These are phyloP conservation scores for Paramormyrops kingsleyae DNA, from an alignment of 2,113 vertebrate genomes.

Conservation along the genomic window DNA sequence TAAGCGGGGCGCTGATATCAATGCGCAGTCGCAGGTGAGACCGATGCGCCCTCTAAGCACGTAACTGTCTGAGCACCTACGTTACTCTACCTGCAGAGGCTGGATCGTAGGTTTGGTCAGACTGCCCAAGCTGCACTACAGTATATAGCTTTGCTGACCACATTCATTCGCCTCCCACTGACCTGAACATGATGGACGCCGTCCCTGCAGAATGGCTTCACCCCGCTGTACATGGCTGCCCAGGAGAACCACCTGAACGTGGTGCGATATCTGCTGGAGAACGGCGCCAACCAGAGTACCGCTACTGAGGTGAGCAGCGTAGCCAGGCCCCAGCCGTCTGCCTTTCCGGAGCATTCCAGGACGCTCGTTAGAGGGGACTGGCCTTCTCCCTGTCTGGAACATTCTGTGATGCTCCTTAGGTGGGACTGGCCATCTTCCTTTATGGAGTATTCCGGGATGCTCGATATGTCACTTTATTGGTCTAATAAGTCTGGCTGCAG, in stretches of 20 bases:
- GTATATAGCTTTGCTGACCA: background rate
- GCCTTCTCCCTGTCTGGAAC: background rate
- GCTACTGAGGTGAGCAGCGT: conserved; percentile 79
- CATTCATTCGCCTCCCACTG: background rate
- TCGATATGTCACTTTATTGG: background rate
- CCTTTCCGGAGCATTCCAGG: background rate
- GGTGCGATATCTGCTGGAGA: conserved; percentile 90
- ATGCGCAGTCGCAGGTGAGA: conserved; percentile 87
- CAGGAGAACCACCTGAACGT: conserved; percentile 97
- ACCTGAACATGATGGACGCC: background rate
- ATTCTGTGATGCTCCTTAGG: background rate
- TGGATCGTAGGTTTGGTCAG: background rate
- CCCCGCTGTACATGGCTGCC: conserved; percentile 95
- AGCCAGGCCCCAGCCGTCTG: background rate
- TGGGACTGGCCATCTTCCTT: background rate
- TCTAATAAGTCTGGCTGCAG: background rate
- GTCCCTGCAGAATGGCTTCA: conserved; percentile 87
- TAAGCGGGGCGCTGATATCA: conserved; percentile 89
- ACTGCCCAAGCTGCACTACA: background rate
- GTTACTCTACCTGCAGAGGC: background rate
- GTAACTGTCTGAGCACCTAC: background rate
- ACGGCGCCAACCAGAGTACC: conserved; percentile 95
- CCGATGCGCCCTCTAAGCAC: background rate
- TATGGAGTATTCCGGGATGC: background rate
- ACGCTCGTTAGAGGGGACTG: background rate